Evolutionary conservation across 2,113 vertebrate species (phyloP), one percentile per base, ranked within the genome.

Genomic region (Gopherus flavomarginatus): DNA sequence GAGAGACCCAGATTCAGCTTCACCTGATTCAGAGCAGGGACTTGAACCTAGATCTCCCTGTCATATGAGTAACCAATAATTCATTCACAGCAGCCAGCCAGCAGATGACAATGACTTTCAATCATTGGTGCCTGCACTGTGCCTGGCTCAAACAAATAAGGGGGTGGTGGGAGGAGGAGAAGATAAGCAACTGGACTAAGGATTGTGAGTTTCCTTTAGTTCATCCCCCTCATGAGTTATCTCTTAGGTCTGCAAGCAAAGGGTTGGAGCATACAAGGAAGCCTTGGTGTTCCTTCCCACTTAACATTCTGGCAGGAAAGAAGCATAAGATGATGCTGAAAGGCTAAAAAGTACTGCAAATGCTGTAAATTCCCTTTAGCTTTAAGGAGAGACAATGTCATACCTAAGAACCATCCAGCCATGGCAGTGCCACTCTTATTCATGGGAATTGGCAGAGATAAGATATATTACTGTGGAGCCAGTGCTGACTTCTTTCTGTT

Each of bases 141-240:
- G 2, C 3, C 62, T 86, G 19, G 54, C 89, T 38, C n/a, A 52
- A 69, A 90, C 35, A 31, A 93, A 24, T 72, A 93, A 78, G 27
- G 85, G 19, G 89, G 4, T 6, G 57, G 47, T 38, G 5, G 75
- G 12, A 5, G 31, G 47, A 14, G 85, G 26, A 57, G 10, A n/a
- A 69, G 16, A 69, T n/a, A 4, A 86, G 27, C 29, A 54, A 0
- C 31, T 17, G 4, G 87, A 89, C 90, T 82, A 95, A 85, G 31
- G 1, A 0, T 27, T 80, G 42, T 94, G 92, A 89, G 35, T 88
- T 93, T 95, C 69, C n/a, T 89, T 94, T 59, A 84, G 79, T 93
- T 96, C 44, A 69, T 81, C 75, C 44, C 57, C 17, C 93, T 89
- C 93, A 11, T 79, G 35, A 89, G 19, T 27, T 81, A 65, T 31